Evolutionary conservation across 2,797 vertebrate genomes (phyloP), one percentile per base, ranked within the genome.

Genomic region (Anguilla pacifica): DNA sequence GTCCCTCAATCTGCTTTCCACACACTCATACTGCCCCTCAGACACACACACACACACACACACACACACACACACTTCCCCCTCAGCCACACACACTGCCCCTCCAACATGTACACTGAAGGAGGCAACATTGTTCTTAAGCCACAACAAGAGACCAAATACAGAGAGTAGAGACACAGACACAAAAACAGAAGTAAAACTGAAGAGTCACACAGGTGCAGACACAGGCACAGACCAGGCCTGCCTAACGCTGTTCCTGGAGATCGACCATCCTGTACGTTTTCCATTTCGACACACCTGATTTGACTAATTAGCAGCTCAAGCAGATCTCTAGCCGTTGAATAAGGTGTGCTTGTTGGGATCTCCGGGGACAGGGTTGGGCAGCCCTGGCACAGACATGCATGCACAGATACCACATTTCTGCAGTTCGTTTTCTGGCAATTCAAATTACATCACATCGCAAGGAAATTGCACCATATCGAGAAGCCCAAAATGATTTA

Each of bases 351-450:
- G 57, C 13, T 61, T 61, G 57, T 61, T 15, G 2, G 57, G 57
- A 61, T 61, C 57, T 61, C 57, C 57, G 15, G 57, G 57, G 15
- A 61, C 57, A 17, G 57, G 57, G 19, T 61, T 15, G 13, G 57
- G 57, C 57, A 61, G 57, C 57, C 7, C 55, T 83, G 87, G 55
- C 85, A 39, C 67, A 10, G 64, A 88, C 35, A 85, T 81, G 51
- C 13, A 81, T 74, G 64, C 89, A 90, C 91, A 89, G 89, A 89
- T n/a, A 88, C 51, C 43, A 49, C 22, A 11, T 81, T 81, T 74
- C 83, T 81, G 77, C 17, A 46, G 25, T 22, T 46, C 39, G 49
- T 43, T 85, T 81, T 72, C 84, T 22, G 39, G 39, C 17, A 22
- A 49, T 25, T 46, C 17, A 81, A 72, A 88, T 49, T 9, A 25